Base-by-base conservation (phyloP, 2,888 invertebrate genomes). In the Harmothoe impar region DNA sequence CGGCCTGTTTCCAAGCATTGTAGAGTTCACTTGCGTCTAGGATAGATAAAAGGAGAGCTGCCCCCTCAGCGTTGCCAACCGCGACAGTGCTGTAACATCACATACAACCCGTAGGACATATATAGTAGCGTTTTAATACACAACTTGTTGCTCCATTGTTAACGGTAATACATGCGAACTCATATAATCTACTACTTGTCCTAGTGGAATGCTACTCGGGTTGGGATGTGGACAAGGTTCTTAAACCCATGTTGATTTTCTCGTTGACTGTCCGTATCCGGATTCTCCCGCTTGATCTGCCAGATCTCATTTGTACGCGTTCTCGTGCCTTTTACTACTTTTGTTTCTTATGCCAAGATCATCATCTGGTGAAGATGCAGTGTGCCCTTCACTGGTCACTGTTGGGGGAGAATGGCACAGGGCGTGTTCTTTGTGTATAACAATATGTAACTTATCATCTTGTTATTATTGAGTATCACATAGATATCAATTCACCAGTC, bases 401-500 rank as follows among this genome's bases (percentile, higher is more conserved):
- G 29, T 62, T 1, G 62, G 72, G 29, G 0, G 25, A 72, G 5
- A 3, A 15, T 15, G 72, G 31, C 72, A 29, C 31, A 72, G 72
- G 23, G 20, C 29, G 72, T 72, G 72, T 72, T 29, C 31, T 72
- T 29, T 72, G 72, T 72, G 72, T 72, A 72, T 29, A 29, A 72
- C 25, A 72, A 72, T 29, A 25, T 29, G 72, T 72, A 72, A 72
- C 72, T 72, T 72, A 72, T 72, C 72, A 72, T 72, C 72, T 72
- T 72, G 72, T 72, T 72, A 72, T 29, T 72, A 72, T 72, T 72
- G 72, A 72, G 72, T 72, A 72, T 72, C 72, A 72, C 25, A 29
- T 72, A 72, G 72, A 72, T 72, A 72, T 72, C 72, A 72, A 72
- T 72, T 72, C 72, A 72, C 72, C 72, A 72, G 72, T 72, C 72